A percentile compares a stretch with the other conserved stretches of the same genome.
phyloP scores from a whole-genome alignment of 2,113 vertebrate species.

The Ascaphus truei region DNA sequence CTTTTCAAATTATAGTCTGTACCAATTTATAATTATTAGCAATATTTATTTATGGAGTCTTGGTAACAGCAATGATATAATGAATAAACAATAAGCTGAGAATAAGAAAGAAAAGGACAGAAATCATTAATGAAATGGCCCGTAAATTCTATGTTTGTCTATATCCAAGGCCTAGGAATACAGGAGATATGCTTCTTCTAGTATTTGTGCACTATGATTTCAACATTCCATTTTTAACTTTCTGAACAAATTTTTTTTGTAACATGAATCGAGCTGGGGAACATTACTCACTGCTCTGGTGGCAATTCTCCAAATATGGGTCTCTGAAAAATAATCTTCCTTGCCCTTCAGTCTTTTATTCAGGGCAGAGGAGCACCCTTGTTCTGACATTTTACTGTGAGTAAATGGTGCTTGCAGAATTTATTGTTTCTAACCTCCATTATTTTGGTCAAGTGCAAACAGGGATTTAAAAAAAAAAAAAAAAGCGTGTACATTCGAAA shows the following conservation, averaged over 20 bases:
- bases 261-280: constrained; percentile 24
- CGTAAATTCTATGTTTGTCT: no score
- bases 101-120: no score
- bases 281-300: constrained; percentile 16
- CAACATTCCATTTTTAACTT: constrained; percentile 10
- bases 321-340: constrained; percentile 28
- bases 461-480: no score
- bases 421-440: constrained; percentile 14
- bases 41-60: no score
- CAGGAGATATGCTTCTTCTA: no score
- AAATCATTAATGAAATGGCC: no score
- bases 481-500: background rate
- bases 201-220: background rate
- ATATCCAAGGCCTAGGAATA: no score
- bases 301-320: constrained; percentile 12
- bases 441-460: constrained; percentile 10
- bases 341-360: constrained; percentile 30
- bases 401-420: constrained; percentile 25
- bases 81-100: no score
- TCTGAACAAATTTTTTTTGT: constrained; percentile 18
- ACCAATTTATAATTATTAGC: no score
- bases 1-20: no score
- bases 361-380: constrained; percentile 24
- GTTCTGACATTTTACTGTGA: constrained; percentile 24
- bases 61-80: no score